Base-by-base conservation (phyloP, 2,888 invertebrate genomes). In the Synergus umbraculus region DNA sequence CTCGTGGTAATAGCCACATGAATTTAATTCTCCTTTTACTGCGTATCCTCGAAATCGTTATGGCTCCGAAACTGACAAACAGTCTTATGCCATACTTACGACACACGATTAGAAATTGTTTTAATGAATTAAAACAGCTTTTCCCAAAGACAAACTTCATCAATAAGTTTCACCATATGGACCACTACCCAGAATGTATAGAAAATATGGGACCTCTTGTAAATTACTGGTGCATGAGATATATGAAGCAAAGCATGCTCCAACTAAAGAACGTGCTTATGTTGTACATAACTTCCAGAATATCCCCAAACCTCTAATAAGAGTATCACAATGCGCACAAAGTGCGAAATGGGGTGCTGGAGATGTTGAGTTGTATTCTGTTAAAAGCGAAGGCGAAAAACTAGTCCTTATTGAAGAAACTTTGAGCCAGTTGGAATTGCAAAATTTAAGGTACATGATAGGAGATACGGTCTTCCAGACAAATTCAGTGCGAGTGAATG, bases 311-410 rank as follows among this genome's bases (percentile, higher is more conserved):
- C 81, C 81, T 29, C 60, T 81, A 12, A 76, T 83, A 58, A 60
- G 80, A 44, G 41, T 82, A 37, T 79, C 58, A 46, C 82, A 83
- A 79, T 77, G 79, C 60, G 65, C 46, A 22, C 83, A 84, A 65
- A 77, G 81, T 67, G 64, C 76, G n/a, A 82, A 80, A 77, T 84
- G 82, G 84, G 82, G 82, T n/a, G 76, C 73, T 10, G 76, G 77
- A 54, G 78, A 81, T 79, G 82, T 79, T 2, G 78, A 82, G 10
- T 5, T 85, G n/a, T 43, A 76, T 63, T 43, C 18, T 12, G n/a
- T 82, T 1, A 43, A 77, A 63, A 76, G 69, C 58, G 60, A 18
- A 18, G 49, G 49, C 9, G 69, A 78, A 12, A 83, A 64, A 65
- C 8, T 41, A 46, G 18, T 43, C n/a, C 15, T 29, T 46, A 43